Evolutionary conservation across 2,888 invertebrate species (phyloP), one percentile per base, ranked within the genome.

Genomic region (Cotesia congregata): DNA sequence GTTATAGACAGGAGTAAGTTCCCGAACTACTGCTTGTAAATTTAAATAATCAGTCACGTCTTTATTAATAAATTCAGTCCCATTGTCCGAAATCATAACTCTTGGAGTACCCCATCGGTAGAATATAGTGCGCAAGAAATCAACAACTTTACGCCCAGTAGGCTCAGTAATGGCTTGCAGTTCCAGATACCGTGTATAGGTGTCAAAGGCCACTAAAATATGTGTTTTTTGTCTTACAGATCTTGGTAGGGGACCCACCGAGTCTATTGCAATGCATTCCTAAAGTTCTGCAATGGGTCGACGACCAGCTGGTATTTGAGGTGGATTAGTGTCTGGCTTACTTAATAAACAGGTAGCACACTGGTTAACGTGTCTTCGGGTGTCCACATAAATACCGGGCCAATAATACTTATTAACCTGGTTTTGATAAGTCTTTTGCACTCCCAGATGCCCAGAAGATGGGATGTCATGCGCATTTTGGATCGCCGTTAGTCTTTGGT

Each of bases 51-150:
- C 1, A 6, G 15, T 50, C 1, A 74, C 60, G 1, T 74, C 73
- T 12, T 41, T n/a, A 12, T 67, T 73, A 0, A 65, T 30, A 38
- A 73, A 73, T 30, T 73, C 73, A 6, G 60, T 74, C 1, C 74
- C 74, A 15, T 67, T 67, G 30, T 73, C 73, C 5, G 17, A 60
- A 3, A 67, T 17, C 0, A 72, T 9, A 5, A 15, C 40, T 5
- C 62, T 12, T 0, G 72, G 64, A n/a, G 64, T 50, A 30, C 73
- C 73, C 9, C 41, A 67, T 5, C 64, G 41, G n/a, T 20, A 40
- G n/a, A 73, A 65, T 5, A 73, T 41, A 9, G 6, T 4, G 12
- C 20, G 20, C 59, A 62, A n/a, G n/a, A n/a, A 62, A 5, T 50
- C 65, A 4, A 67, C 7, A 0, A 12, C n/a, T 1, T 40, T 5